Conservation (phyloP, 2,888 invertebrate species). For the Cyclophora albipunctata region DNA sequence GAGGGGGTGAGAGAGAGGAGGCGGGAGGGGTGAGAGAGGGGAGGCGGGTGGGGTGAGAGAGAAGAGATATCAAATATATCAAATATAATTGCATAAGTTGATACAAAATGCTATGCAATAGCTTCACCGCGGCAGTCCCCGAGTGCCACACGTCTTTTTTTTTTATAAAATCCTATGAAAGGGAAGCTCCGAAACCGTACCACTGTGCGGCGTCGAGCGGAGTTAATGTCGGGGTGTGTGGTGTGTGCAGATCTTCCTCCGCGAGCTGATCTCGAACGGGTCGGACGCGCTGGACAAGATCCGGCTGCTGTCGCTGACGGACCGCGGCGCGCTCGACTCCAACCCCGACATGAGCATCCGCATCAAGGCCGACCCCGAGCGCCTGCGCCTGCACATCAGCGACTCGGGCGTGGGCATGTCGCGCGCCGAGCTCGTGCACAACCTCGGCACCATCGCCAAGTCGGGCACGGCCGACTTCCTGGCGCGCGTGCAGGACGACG, state of each 20-base stretch:
- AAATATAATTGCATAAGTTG: no score
- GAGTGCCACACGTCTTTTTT: no score
- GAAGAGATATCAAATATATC: no score
- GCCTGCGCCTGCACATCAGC: constrained; percentile 92
- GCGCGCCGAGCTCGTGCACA: constrained; percentile 91
- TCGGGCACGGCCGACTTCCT: constrained; percentile 98
- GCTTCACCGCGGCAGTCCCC: no score
- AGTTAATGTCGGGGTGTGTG: no score
- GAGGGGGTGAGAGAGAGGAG: no score
- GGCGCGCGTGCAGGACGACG: constrained; percentile 86
- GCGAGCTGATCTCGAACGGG: constrained; percentile 99
- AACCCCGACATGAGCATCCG: constrained; percentile 90
- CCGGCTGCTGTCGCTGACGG: constrained; percentile 92
- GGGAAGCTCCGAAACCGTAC: no score
- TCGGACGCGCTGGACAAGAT: constrained; percentile 99
- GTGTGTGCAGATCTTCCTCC: constrained; percentile 86
- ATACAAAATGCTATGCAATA: no score
- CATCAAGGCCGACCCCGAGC: constrained; percentile 95
- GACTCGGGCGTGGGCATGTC: constrained; percentile 99
- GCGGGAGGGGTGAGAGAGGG: no score
- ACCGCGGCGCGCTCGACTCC: constrained; percentile 84
- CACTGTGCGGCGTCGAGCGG: no score
- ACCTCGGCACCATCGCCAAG: constrained; percentile 98
- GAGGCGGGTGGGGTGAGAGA: no score
- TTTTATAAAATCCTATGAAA: no score